Evolutionary conservation across 92 coral and sea anemone species (phyloP), one percentile per base, ranked within the genome.

Genomic region (Heteractis magnifica): DNA sequence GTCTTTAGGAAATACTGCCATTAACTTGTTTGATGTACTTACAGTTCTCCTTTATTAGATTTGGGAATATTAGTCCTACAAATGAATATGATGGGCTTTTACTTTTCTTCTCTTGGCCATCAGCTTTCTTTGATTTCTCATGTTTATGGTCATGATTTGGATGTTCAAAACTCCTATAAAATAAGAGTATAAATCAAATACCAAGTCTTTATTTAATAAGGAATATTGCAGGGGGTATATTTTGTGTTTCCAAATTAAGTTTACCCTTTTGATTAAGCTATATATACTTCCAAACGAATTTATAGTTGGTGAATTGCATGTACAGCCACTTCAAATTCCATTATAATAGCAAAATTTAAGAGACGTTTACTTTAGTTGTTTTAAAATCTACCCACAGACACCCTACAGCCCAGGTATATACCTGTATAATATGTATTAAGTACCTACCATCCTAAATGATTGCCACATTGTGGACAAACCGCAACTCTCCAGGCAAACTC

Each of bases 361-460:
- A 34, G 44, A 34, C 3, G 44, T 34, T 34, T 34, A 34, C 44
- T 34, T 34, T 34, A 52, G 14, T 68, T 68, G 23, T 26, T 9
- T 68, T 68, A 26, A 8, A 9, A 8, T 68, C 74, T 9, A 68
- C 19, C 10, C 12, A 0, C 14, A 48, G 6, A 8, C 12, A 74
- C 10, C 10, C 51, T 74, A 6, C 50, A 6, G 10, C 77, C 12
- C 49, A 74, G 4, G 77, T 18, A 7, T 7, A 49, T 44, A 73
- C 10, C 50, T 20, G 5, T 73, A 49, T 26, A 26, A 26, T 26
- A 26, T 8, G 20, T 13, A 14, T 49, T 6, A 81, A 51, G 10
- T 73, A 59, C 95, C 73, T 81, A 95, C 98, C 98, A 95, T 83
- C 99, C 99, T 78, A 96, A 84, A 71, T 96, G 99, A 23, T 87